Evolutionary conservation across 1,140 invertebrate species (phyloP).

Genomic region (Globodera rostochiensis): DNA sequence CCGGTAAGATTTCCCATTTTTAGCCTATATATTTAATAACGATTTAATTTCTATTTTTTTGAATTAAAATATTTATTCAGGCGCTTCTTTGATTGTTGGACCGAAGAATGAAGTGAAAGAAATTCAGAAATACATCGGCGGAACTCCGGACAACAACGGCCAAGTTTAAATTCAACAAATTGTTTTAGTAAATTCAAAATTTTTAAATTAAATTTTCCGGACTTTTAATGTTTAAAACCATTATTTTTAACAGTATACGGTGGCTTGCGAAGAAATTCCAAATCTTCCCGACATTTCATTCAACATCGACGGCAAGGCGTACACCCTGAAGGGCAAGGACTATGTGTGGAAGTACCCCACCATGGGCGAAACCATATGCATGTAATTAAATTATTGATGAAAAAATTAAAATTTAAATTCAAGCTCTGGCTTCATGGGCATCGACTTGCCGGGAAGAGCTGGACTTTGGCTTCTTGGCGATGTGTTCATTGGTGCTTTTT

Average conservation of each 20-base stretch:
- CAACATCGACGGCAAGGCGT: conserved; percentile 77
- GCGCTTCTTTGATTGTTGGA: conserved; percentile 89
- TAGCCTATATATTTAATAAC: too few relatives aligned
- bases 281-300: conserved; percentile 81
- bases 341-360: conserved; percentile 63
- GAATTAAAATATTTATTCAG: background rate
- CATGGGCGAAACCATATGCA: conserved; percentile 76
- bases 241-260: conserved; percentile 63
- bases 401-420: too few relatives aligned
- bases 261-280: conserved; percentile 68
- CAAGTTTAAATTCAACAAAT: background rate
- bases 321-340: conserved; percentile 69
- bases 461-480: conserved; percentile 88
- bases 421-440: conserved; percentile 86
- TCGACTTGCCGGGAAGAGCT: conserved; percentile 88
- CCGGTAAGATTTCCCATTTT: conserved; percentile 70
- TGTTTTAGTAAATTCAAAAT: background rate
- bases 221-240: conserved; percentile 20
- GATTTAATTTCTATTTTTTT: background rate
- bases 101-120: conserved; percentile 79
- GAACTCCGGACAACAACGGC: conserved; percentile 60
- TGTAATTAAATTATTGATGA: conserved; percentile 66
- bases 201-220: background rate
- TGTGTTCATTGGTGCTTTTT: conserved; percentile 68
- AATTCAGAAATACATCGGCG: conserved; percentile 78